Conservation (phyloP, 2,797 vertebrate genomes). For the Leuciscus waleckii region DNA sequence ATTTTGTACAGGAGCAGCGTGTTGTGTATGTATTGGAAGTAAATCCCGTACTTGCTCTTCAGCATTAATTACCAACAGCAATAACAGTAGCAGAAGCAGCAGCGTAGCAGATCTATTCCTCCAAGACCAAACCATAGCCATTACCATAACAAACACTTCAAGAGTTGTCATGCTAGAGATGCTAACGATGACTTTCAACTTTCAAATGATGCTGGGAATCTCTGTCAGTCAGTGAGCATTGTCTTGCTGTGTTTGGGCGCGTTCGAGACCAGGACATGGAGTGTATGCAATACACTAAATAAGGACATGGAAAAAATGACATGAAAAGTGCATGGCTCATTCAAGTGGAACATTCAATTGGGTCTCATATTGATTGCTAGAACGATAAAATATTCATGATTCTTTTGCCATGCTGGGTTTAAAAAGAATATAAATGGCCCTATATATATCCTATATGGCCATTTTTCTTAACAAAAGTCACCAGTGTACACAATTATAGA, state of each 20-base stretch:
- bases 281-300: not conserved
- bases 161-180: not conserved
- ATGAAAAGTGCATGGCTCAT: slow-evolving; percentile 6
- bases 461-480: not conserved
- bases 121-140: not conserved
- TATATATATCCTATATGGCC: not conserved
- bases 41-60: not conserved
- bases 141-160: not conserved
- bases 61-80: too few relatives aligned
- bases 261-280: too few relatives aligned
- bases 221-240: too few relatives aligned
- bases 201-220: too few relatives aligned
- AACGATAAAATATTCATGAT: not conserved
- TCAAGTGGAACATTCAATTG: slow-evolving; percentile 36
- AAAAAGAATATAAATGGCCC: not conserved
- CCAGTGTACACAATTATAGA: not conserved
- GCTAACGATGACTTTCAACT: too few relatives aligned
- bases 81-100: too few relatives aligned
- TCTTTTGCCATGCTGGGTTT: not conserved
- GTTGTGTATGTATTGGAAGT: not conserved
- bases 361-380: slow-evolving; percentile 30
- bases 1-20: too few relatives aligned
- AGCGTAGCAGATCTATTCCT: not conserved
- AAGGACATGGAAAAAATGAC: not conserved
- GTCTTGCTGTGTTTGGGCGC: too few relatives aligned